phyloP scores from a whole-genome alignment of 2,888 invertebrate species.

The Morpho helenor region DNA sequence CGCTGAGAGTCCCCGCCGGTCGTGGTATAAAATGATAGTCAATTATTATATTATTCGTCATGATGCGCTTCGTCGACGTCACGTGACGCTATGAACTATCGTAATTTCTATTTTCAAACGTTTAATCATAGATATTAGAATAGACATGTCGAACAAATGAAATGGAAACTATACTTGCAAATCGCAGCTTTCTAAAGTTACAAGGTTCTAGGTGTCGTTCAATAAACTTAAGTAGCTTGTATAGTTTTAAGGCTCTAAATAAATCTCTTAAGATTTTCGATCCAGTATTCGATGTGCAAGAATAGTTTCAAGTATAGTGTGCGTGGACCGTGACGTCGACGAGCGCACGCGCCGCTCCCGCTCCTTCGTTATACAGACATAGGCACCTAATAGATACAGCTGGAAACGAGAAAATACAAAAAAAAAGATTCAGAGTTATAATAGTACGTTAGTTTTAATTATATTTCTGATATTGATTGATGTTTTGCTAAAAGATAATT shows the following conservation, averaged over 20 bases:
- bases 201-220: slow-evolving; percentile 13
- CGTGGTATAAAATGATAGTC: slow-evolving; percentile 55
- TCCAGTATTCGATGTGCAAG: slow-evolving; percentile 6
- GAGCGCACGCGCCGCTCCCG: slow-evolving; percentile 49
- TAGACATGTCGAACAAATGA: neutral
- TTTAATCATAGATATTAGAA: neutral
- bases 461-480: slow-evolving; percentile 77
- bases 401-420: slow-evolving; percentile 44
- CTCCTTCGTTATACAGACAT: slow-evolving; percentile 49
- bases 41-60: slow-evolving; percentile 62
- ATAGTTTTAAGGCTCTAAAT: slow-evolving; percentile 14
- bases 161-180: slow-evolving; percentile 11
- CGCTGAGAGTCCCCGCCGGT: slow-evolving; percentile 19
- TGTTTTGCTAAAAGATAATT: slow-evolving; percentile 76
- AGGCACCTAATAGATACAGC: slow-evolving; percentile 60
- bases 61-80: slow-evolving; percentile 38
- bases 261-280: slow-evolving; percentile 10
- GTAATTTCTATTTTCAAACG: neutral
- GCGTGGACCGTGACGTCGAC: slow-evolving; percentile 13
- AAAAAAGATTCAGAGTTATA: slow-evolving; percentile 62
- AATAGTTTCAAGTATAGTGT: neutral
- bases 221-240: slow-evolving; percentile 16
- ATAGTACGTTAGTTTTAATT: slow-evolving; percentile 76
- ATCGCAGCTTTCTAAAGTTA: neutral
- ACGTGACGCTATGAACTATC: slow-evolving; percentile 20